A percentile compares a stretch with the other conserved stretches of the same genome.
Evolutionary conservation across 2,797 vertebrate species (phyloP).

Genomic region (Darevskia mixta): DNA sequence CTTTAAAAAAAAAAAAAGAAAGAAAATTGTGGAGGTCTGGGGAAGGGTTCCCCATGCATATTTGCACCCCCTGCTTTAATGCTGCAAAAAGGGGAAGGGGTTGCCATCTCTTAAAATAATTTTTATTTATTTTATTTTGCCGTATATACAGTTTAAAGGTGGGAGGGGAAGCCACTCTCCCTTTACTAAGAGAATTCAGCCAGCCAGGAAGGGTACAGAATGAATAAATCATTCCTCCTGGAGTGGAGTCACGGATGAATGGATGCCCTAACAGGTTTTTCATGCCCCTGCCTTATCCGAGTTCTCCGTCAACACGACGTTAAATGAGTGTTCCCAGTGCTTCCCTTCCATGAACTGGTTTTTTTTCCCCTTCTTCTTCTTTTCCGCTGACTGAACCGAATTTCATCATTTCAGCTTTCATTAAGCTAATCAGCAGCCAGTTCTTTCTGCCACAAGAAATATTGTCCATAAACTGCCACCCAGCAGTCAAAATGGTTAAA

Average conservation of each 20-base stretch:
- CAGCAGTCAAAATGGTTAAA: slow-evolving; percentile 42
- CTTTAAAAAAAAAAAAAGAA: slow-evolving; percentile 15
- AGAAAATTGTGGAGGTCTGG: slow-evolving; percentile 10
- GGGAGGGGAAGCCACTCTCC: slow-evolving; percentile 9
- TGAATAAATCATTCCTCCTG: slow-evolving; percentile 31
- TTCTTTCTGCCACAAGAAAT: slow-evolving; percentile 49
- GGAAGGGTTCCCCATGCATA: neutral
- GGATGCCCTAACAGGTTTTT: slow-evolving; percentile 37
- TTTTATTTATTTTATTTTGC: slow-evolving; percentile 15
- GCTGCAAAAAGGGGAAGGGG: slow-evolving; percentile 37
- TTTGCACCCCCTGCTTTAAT: slow-evolving; percentile 54
- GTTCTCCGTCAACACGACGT: slow-evolving; percentile 31
- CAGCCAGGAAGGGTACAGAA: slow-evolving; percentile 28
- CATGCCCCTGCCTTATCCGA: slow-evolving; percentile 30
- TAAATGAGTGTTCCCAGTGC: slow-evolving; percentile 44
- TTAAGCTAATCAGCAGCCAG: slow-evolving; percentile 38
- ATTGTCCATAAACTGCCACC: slow-evolving; percentile 46
- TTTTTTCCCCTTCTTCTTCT: neutral
- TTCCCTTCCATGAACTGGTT: slow-evolving; percentile 33
- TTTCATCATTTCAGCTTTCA: slow-evolving; percentile 44
- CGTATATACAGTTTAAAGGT: neutral
- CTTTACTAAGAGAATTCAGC: slow-evolving; percentile 39
- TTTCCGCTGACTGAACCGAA: slow-evolving; percentile 32
- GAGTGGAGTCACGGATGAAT: slow-evolving; percentile 39
- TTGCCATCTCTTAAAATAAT: neutral